These are phyloP conservation scores for Propsilocerus akamusi DNA, from an alignment of 1,140 invertebrate species.

Conservation along the genomic window DNA sequence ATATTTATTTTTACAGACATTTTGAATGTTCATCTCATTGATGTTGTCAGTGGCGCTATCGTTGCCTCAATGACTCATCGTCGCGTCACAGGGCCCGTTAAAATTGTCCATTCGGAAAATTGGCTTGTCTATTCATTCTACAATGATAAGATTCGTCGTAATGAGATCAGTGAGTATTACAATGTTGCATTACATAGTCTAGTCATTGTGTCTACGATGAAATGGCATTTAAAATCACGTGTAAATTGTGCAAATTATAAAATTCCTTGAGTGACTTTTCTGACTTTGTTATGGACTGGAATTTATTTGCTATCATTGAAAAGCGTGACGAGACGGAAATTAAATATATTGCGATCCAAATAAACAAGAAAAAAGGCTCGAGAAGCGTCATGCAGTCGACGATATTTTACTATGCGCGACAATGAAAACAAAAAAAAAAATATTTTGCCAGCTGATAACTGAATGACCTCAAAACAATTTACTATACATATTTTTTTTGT, in stretches of 20 bases:
- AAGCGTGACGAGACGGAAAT: no score
- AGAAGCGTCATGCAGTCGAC: no score
- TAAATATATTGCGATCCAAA: no score
- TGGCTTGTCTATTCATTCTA: slow-evolving; percentile 91
- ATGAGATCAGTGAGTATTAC: slow-evolving; percentile 47
- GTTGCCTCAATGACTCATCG: slow-evolving; percentile 58
- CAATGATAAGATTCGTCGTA: slow-evolving; percentile 81
- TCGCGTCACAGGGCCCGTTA: slow-evolving; percentile 59
- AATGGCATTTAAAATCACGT: no score
- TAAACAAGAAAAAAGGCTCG: no score
- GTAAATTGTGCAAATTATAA: no score
- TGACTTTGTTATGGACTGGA: no score
- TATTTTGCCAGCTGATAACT: no score
- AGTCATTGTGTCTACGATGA: no score
- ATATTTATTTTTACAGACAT: slow-evolving; percentile 31
- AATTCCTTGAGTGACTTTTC: no score
- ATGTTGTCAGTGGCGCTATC: slow-evolving; percentile 72
- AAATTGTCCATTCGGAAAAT: slow-evolving; percentile 92
- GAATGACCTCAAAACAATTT: background rate
- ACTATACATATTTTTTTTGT: background rate
- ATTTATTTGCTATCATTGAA: no score
- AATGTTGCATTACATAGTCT: background rate
- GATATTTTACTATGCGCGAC: background rate
- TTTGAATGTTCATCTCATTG: slow-evolving; percentile 69
- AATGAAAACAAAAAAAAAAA: slow-evolving; percentile 2